Evolutionary conservation across 2,888 invertebrate species (phyloP).

Genomic region (Cephus nigrinus): DNA sequence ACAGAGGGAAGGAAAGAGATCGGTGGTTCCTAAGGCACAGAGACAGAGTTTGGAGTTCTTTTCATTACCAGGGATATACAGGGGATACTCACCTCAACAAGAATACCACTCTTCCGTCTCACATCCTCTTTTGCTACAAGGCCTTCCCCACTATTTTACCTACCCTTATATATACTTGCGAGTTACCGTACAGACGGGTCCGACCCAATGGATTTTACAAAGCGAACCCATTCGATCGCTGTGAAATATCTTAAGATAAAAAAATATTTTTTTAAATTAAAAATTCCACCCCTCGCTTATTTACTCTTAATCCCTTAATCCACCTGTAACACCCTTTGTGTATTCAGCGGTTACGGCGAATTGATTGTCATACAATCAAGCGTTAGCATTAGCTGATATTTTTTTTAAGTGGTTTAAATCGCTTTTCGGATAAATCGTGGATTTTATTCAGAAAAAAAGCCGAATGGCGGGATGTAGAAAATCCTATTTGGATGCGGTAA

Average conservation of each 20-base stretch:
- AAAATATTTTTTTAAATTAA: not conserved
- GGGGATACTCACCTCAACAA: constrained; percentile 43
- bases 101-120: constrained; percentile 22
- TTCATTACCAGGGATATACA: constrained; percentile 45
- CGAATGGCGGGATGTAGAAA: not conserved
- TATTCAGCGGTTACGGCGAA: not conserved
- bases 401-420: not conserved
- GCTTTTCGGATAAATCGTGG: not conserved
- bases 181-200: not conserved
- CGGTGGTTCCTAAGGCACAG: constrained; percentile 24
- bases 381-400: not conserved
- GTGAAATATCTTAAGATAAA: not conserved
- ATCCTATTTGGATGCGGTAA: not conserved
- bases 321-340: not conserved
- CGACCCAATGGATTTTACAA: not conserved
- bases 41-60: constrained; percentile 52
- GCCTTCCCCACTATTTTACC: not conserved
- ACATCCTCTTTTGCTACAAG: not conserved
- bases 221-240: not conserved
- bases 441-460: not conserved
- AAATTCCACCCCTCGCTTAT: not conserved
- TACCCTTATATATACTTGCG: not conserved
- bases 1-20: constrained; percentile 15
- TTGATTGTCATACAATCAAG: not conserved
- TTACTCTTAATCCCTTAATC: not conserved